Base-by-base conservation (phyloP, 2,888 invertebrate genomes). In the Scrobipalpa costella region DNA sequence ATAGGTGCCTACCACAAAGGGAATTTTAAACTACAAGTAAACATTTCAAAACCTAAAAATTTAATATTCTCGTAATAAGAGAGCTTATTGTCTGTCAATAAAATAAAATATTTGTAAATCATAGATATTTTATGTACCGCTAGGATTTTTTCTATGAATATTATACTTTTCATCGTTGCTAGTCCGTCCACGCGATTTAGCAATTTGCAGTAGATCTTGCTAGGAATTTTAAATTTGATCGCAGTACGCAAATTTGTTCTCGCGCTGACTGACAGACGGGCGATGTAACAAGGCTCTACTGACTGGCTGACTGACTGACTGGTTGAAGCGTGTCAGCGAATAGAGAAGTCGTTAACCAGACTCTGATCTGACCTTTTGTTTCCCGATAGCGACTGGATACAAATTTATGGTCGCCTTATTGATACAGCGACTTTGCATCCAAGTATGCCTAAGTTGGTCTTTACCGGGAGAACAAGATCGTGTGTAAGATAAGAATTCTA, bases 191-290 rank as follows among this genome's bases (percentile, higher is more conserved):
- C 38, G 50, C 67, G 9, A 61, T 62, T 49, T 34, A 67, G 67
- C 73, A 75, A 73, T 72, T 72, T 70, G 69, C 69, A 68, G 69
- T 69, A 69, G 67, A 68, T 68, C 71, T 71, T 67, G 66, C 71
- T 71, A 70, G 71, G 75, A 77, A 77, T 75, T 78, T 79, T 75
- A 77, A 78, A 75, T 79, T 77, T 77, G 74, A 74, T 73, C 68
- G 68, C 69, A 66, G 65, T 67, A 78, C 75, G 76, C 78, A 77
- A 77, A 77, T 80, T 85, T 84, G 80, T 84, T 83, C 75, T 78
- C 78, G 73, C 72, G 72, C 67, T 69, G 73, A 71, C 68, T 68
- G 73, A 76, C 72, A 70, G 44, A 15, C n/a, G 44, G 3, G 15
- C n/a, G n/a, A 44, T 7, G 44, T 44, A 44, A 44, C 44, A 44